Conservation (phyloP, 2,113 vertebrate species). For the Pteropus alecto region DNA sequence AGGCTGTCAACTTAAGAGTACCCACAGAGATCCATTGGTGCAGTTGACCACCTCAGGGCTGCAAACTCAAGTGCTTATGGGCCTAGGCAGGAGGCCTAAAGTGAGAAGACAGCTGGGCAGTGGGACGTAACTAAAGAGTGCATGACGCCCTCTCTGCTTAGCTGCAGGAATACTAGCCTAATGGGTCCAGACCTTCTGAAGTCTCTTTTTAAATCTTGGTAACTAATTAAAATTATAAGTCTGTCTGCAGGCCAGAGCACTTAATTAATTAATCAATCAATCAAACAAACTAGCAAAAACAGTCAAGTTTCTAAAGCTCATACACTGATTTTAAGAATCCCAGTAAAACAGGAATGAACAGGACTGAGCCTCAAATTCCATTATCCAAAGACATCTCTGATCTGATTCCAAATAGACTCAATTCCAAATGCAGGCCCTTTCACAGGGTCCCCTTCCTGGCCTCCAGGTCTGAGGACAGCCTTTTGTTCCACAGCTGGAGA, state of each 20-base stretch:
- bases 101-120: neutral
- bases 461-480: neutral
- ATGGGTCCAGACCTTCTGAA: neutral
- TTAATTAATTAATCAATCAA: constrained; percentile 7
- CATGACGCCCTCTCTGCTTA: neutral
- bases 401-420: neutral
- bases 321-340: constrained; percentile 7
- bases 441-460: neutral
- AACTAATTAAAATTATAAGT: constrained; percentile 25
- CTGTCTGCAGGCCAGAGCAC: neutral
- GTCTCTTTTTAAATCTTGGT: neutral
- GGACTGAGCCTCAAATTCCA: neutral
- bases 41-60: neutral
- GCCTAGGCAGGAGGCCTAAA: neutral
- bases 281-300: neutral
- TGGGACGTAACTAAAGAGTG: neutral
- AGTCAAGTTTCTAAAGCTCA: neutral
- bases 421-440: neutral
- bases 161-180: neutral
- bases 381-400: neutral
- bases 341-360: neutral
- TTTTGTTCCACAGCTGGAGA: neutral
- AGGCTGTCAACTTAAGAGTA: neutral
- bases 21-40: neutral
- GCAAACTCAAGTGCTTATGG: neutral